Evolutionary conservation across 1,140 invertebrate species (phyloP), one percentile per base, ranked within the genome.

Genomic region (Drepana arcuata): DNA sequence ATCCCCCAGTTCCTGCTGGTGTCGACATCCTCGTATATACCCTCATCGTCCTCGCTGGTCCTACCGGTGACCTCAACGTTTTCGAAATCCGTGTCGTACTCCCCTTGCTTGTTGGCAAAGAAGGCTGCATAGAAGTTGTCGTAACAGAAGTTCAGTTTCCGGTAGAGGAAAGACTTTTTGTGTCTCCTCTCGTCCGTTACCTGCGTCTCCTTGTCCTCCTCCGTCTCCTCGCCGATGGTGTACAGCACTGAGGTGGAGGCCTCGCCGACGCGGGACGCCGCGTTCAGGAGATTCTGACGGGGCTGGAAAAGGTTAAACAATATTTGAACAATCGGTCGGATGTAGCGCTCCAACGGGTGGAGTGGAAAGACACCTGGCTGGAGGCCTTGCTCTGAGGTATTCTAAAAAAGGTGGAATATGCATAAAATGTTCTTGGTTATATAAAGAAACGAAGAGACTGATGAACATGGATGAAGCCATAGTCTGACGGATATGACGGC

Each of bases 181-280:
- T 24, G 44, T 51, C 57, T 23, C 33, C 34, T 35, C 9, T 12
- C 25, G 34, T 47, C 52, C 28, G 39, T 83, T 84, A 84, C 83
- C 70, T 91, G 90, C 0, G 92, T 85, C 56, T 94, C 92, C 38
- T 91, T 88, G 63, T 90, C 92, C 21, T 91, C 88, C 13, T 89
- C 89, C 14, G 92, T 92, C 34, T 96, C 93, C 59, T 98, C 95
- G n/a, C 93, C 94, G 60, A 99, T 97, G 23, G 94, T 95, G 42
- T 93, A 90, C n/a, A 99, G 86, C 0, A 99, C 93, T 64, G 93
- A 91, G 25, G 96, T 94, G 23, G 95, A 97, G 0, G 96, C 95
- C 74, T 99, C 97, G 2, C 98, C 97, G 14, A 99, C 95, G 34
- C 93, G 89, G 13, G 93, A 95, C 0, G 97, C 98, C 4, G 97